Evolutionary conservation across 2,888 invertebrate genomes (phyloP).

Genomic region (Loripinus fragilis): DNA sequence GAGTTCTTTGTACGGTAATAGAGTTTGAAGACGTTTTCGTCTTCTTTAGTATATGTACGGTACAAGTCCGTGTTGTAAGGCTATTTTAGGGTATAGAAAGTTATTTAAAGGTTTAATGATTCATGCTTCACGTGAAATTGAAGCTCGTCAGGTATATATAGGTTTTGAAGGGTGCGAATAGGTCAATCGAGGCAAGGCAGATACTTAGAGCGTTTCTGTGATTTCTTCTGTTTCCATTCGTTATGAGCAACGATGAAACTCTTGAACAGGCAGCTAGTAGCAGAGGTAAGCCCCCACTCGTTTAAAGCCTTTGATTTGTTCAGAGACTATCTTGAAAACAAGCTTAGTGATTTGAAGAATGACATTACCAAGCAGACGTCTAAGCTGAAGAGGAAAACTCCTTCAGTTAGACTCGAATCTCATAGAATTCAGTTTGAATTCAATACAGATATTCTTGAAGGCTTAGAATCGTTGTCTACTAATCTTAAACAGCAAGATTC

Average conservation of each 20-base stretch:
- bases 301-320: slow-evolving; percentile 7
- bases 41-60: too few species aligned
- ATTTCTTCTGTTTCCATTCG: not conserved
- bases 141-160: too few species aligned
- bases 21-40: too few species aligned
- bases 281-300: slow-evolving; percentile 6
- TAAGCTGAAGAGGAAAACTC: not conserved
- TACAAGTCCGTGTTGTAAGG: too few species aligned
- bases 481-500: not conserved
- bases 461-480: not conserved
- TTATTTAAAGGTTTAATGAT: too few species aligned
- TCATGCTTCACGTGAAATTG: too few species aligned
- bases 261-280: not conserved
- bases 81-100: too few species aligned
- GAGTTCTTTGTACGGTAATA: too few species aligned
- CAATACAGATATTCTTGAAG: slow-evolving; percentile 9
- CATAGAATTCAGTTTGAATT: slow-evolving; percentile 5
- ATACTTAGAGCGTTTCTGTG: not conserved
- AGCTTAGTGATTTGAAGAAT: not conserved
- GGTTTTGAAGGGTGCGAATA: not conserved
- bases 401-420: not conserved
- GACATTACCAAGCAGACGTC: not conserved
- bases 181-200: not conserved
- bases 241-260: not conserved
- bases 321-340: not conserved